Evolutionary conservation across 2,797 vertebrate genomes (phyloP).

Genomic region (Decapterus maruadsi): DNA sequence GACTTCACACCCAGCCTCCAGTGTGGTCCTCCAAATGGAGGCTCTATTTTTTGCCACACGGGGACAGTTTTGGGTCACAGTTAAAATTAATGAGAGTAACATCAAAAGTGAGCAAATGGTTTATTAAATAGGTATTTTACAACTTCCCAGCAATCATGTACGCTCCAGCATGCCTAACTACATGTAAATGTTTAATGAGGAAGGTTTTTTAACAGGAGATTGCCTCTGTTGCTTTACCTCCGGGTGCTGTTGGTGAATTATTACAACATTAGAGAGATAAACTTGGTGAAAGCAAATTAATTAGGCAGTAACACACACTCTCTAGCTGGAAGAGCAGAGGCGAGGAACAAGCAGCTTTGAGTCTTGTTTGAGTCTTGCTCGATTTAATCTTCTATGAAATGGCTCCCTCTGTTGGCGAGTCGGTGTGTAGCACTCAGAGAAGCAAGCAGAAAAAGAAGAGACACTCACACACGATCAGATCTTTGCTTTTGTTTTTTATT

Average conservation of each 20-base stretch:
- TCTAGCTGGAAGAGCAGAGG: slow-evolving; percentile 4
- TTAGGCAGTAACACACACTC: slow-evolving; percentile 28
- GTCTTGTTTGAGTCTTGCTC: slow-evolving; percentile 7
- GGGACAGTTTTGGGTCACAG: slow-evolving; percentile 35
- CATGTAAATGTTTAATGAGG: slow-evolving; percentile 44
- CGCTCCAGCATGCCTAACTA: neutral
- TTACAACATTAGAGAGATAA: slow-evolving; percentile 31
- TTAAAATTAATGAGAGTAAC: slow-evolving; percentile 40
- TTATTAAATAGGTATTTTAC: slow-evolving; percentile 48
- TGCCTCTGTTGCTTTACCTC: slow-evolving; percentile 1
- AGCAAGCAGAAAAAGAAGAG: neutral
- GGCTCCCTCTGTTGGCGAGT: slow-evolving; percentile 59
- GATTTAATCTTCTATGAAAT: slow-evolving; percentile 26
- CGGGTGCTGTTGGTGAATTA: slow-evolving; percentile 29
- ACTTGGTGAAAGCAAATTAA: slow-evolving; percentile 35
- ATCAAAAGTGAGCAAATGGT: slow-evolving; percentile 33
- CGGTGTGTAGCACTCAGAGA: neutral
- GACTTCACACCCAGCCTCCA: slow-evolving; percentile 7
- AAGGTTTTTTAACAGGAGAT: slow-evolving; percentile 24
- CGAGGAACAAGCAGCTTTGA: slow-evolving; percentile 3
- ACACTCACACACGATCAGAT: slow-evolving; percentile 34
- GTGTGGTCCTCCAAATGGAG: slow-evolving; percentile 19
- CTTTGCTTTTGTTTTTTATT: slow-evolving; percentile 73
- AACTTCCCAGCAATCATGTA: slow-evolving; percentile 16
- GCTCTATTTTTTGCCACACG: neutral